Base-by-base conservation (phyloP, 2,888 invertebrate species). In the Andrena dorsata region DNA sequence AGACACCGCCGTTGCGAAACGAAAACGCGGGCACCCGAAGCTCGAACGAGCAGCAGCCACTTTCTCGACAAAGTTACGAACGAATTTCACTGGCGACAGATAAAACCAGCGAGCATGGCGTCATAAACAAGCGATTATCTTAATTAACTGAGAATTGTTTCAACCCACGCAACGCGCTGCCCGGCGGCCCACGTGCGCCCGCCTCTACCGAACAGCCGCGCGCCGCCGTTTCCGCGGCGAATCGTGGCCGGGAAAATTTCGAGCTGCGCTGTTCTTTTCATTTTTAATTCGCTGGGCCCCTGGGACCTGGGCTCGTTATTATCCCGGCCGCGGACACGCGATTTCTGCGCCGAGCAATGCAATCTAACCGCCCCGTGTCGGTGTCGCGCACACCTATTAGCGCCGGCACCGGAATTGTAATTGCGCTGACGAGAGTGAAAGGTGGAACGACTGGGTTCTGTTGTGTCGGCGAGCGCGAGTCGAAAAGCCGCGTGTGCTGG, bases 111-210 rank as follows among this genome's bases (percentile, higher is more conserved):
- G 28, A 71, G 81, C 85, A 53, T 86, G 80, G 81, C 88, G 86
- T 89, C 89, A 91, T 89, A 91, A 92, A 92, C 91, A 89, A 83
- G 83, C 90, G 92, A 92, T 93, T 92, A 92, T 92, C 93, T 92
- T 93, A 92, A 93, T 93, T 93, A 93, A 92, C 89, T 84, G 88
- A 85, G 88, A 89, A 93, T 93, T 92, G 92, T 92, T 92, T 90
- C 90, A 89, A 89, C 91, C 92, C 90, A 92, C 92, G 92, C 92
- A 74, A 80, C 69, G 63, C 35, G 69, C 64, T 35, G 76, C 83
- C 56, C 53, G 30, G 5, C 90, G 68, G 68, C 90, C 90, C 90
- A 90, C 90, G 86, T 86, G 82, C 79, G 41, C 41, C 30, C 49
- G 51, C 28, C 58, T 51, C 58, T 16, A 2, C 56, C 13, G 41